Percentiles rank a stretch among this genome's conserved stretches.
phyloP scores from a whole-genome alignment of 2,888 invertebrate species.

The Taphrorychus bicolor region DNA sequence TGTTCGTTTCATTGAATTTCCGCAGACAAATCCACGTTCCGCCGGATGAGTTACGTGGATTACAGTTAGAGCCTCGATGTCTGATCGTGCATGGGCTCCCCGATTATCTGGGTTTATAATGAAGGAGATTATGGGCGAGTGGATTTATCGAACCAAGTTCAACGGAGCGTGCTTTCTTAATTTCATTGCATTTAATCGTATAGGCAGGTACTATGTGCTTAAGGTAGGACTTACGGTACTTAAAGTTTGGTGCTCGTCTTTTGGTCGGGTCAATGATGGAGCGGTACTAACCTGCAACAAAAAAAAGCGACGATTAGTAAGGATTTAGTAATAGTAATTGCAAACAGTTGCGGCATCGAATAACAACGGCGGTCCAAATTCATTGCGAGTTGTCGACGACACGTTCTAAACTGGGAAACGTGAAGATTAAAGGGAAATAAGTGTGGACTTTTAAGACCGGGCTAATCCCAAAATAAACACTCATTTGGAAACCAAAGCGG shows the following conservation, averaged over 20 bases:
- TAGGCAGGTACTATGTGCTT: neutral
- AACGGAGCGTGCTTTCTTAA: neutral
- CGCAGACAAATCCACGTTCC: neutral
- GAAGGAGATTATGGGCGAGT: neutral
- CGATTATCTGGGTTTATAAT: neutral
- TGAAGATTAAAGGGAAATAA: neutral
- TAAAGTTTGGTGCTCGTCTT: neutral
- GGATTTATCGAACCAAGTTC: neutral
- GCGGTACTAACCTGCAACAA: conserved; percentile 12
- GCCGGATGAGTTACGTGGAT: neutral
- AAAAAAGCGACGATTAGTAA: neutral
- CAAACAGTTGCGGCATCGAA: neutral
- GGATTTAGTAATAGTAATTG: neutral
- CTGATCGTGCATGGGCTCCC: neutral
- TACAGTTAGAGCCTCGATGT: neutral
- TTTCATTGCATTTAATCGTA: neutral
- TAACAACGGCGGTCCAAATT: neutral
- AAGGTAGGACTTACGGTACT: neutral
- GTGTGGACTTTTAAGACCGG: conserved; percentile 19
- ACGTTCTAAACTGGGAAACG: neutral
- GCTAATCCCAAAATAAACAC: conserved; percentile 25
- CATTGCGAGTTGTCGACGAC: neutral
- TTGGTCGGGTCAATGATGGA: neutral
- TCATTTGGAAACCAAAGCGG: conserved; percentile 10
- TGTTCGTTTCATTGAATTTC: conserved; percentile 15